Evolutionary conservation across 2,113 vertebrate species (phyloP), one percentile per base, ranked within the genome.

Genomic region (Rhadina sibilatrix): DNA sequence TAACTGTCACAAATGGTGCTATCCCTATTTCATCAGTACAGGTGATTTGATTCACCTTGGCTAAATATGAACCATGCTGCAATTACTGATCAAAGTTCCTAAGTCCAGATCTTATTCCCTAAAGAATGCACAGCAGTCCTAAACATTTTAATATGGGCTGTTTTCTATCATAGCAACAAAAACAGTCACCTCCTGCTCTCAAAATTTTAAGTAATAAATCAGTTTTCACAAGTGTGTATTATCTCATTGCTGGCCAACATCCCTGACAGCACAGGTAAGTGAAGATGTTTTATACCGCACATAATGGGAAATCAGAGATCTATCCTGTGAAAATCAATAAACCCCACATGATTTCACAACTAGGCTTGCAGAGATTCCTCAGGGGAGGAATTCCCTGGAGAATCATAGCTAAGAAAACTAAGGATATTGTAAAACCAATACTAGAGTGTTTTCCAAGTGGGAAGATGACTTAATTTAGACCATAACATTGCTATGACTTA

Each of bases 41-140:
- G 42, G 87, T 91, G 92, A 83, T 72, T 91, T 94, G 87, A 95
- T 89, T 96, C 83, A 95, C 57, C 61, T 84, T 69, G 56, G 63
- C 68, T 85, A 90, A 94, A 94, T 54, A 69, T n/a, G 42, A 96
- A 63, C 63, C 76, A 44, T 77, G 61, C 22, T 64, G 54, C 50
- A 95, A 83, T 83, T 72, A 85, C 49, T 44, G 5, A 85, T 60
- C 25, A 77, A 82, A 91, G 53, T 25, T 47, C 2, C 23, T 77
- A 47, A 63, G 46, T 47, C 60, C 91, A 94, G 63, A 56, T 46
- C 35, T 66, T 64, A 63, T 37, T 65, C 47, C 27, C 42, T 74
- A 61, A 83, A 85, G 64, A 84, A 83, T 38, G 65, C 60, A 92
- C 33, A 88, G 44, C 69, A 83, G 30, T 72, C 35, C 69, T 75